phyloP scores from a whole-genome alignment of 2,888 invertebrate species.

The Agonum fuliginosum region DNA sequence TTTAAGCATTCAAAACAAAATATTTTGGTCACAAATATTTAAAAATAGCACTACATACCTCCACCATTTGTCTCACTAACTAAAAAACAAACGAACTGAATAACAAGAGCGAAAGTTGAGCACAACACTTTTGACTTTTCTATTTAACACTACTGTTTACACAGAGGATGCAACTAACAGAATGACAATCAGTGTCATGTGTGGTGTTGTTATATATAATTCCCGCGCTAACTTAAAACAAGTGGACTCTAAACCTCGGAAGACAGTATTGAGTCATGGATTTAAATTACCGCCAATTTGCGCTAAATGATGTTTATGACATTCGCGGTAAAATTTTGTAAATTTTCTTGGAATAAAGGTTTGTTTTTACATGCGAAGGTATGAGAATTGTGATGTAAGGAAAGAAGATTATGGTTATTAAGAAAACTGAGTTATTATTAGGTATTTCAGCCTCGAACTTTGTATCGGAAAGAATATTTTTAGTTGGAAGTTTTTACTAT shows the following conservation, averaged over 20 bases:
- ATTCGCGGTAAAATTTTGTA: not conserved
- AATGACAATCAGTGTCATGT: conserved; percentile 17
- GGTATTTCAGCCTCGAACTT: conserved; percentile 14
- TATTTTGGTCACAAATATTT: conserved; percentile 27
- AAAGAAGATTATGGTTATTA: conserved; percentile 4
- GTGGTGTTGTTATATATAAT: conserved; percentile 36
- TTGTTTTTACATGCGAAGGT: not conserved
- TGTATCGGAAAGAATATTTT: not conserved
- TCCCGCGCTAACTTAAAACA: not conserved
- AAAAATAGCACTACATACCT: conserved; percentile 46
- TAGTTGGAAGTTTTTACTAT: not conserved
- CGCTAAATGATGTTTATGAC: not conserved
- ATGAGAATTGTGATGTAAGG: not conserved
- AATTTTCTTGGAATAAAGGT: not conserved
- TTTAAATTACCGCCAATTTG: conserved; percentile 22
- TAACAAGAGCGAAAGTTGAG: not conserved
- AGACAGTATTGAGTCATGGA: conserved; percentile 31
- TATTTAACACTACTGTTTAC: conserved; percentile 6
- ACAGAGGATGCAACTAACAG: not conserved
- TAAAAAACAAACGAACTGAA: conserved; percentile 6
- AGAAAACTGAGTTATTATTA: conserved; percentile 12
- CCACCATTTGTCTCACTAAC: conserved; percentile 45
- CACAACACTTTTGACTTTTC: conserved; percentile 16
- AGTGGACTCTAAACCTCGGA: conserved; percentile 31
- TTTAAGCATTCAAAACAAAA: conserved; percentile 16